Evolutionary conservation across 2,797 vertebrate genomes (phyloP), one percentile per base, ranked within the genome.

Genomic region (Phataginus tricuspis): DNA sequence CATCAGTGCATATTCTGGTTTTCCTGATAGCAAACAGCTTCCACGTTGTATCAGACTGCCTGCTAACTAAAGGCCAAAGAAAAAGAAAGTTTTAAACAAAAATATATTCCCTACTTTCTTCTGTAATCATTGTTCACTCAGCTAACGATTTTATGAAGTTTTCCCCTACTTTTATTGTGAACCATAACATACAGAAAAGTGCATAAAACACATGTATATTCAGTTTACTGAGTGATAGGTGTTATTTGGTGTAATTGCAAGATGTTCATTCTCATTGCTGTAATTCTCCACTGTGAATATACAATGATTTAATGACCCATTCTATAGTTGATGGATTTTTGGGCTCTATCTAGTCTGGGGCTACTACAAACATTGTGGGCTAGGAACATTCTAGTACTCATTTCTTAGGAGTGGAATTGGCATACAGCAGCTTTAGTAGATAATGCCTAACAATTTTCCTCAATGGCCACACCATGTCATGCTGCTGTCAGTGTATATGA

Each of bases 21-120:
- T 88, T 94, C 74, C 91, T 77, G 93, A 92, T 15, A 71, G n/a
- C 31, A 27, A 78, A 94, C n/a, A 79, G 89, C 80, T 96, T 97
- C 90, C 11, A 25, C 49, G 42, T 77, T 94, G n/a, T 88, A 84
- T 19, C 49, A 94, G 27, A 55, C 23, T 69, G 79, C 72, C 45
- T 78, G 69, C 59, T 75, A 96, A 63, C 51, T 55, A 42, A 89
- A 94, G 64, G 85, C 59, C 51, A 96, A 95, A 89, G 79, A 57
- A 78, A 89, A 86, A 69, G 18, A 19, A 90, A 79, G 45, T 71
- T 91, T 90, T 91, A 83, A 91, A 86, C 31, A 66, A 83, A 93
- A 89, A 55, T 19, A 10, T 21, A 34, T 79, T 92, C 11, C 49
- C n/a, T 34, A 59, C 49, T 61, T 75, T 55, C 49, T 94, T 90